These are phyloP conservation scores for Bruchidius siliquastri DNA, from an alignment of 2,888 invertebrate species.

Conservation along the genomic window DNA sequence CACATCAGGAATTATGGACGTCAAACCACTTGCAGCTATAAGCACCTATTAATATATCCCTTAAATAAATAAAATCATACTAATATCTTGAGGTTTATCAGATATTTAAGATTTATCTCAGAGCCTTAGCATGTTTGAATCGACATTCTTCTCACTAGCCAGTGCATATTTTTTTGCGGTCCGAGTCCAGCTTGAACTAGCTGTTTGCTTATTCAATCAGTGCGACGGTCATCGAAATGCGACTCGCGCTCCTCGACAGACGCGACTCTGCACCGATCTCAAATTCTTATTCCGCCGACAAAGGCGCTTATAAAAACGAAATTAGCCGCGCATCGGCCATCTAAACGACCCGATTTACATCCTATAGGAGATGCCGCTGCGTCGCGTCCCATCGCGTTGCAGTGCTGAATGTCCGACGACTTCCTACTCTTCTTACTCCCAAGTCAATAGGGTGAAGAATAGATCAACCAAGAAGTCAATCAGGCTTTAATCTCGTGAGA, in stretches of 20 bases:
- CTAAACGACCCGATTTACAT: neutral
- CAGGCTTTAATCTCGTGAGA: no score
- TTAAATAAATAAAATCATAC: no score
- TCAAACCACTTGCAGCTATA: no score
- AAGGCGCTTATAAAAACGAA: neutral
- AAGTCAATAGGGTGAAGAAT: no score
- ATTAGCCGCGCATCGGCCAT: neutral
- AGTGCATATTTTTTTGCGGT: neutral
- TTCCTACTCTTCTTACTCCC: neutral
- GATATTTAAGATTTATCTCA: neutral
- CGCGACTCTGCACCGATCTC: neutral
- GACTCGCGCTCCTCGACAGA: neutral
- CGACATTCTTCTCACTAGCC: neutral
- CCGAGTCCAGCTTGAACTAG: neutral
- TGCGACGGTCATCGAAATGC: neutral
- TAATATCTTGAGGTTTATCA: no score
- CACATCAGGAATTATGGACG: no score
- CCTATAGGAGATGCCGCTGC: neutral
- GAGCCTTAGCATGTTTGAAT: neutral
- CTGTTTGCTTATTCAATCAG: neutral
- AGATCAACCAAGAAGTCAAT: no score
- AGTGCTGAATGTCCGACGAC: neutral
- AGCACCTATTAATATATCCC: no score
- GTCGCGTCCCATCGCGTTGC: neutral
- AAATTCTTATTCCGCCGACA: neutral